A percentile compares a stretch with the other conserved stretches of the same genome.
Conservation (phyloP, 2,888 invertebrate genomes). For the Ctenicera cuprea region DNA sequence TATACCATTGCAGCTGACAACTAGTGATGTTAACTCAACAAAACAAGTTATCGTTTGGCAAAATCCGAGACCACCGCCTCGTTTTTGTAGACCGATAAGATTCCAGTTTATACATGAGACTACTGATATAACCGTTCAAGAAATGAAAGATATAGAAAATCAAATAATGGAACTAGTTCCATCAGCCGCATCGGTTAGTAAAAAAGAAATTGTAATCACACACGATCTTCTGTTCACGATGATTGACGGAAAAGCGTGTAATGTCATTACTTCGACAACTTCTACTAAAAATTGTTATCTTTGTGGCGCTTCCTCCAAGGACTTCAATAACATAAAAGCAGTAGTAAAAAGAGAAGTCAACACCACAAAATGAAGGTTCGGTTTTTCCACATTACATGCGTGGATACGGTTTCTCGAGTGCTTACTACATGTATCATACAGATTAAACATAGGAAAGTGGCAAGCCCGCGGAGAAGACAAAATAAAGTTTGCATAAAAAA, state of each 20-base stretch:
- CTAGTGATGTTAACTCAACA: constrained; percentile 4
- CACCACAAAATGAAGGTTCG: constrained; percentile 54
- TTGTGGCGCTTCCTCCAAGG: constrained; percentile 54
- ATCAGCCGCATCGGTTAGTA: background rate
- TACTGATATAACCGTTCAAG: constrained; percentile 34
- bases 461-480: background rate
- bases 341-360: constrained; percentile 40
- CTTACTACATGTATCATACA: constrained; percentile 62
- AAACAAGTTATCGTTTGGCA: constrained; percentile 12
- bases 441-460: constrained; percentile 58
- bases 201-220: constrained; percentile 43
- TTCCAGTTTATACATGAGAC: constrained; percentile 40
- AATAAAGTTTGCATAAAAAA: too few species aligned
- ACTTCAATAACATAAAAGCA: constrained; percentile 55
- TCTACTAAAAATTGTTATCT: constrained; percentile 56
- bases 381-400: constrained; percentile 61
- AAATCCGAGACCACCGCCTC: constrained; percentile 23
- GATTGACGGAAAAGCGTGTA: constrained; percentile 62
- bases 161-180: constrained; percentile 27
- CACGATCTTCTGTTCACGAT: constrained; percentile 60
- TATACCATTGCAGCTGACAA: constrained; percentile 1
- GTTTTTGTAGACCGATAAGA: constrained; percentile 11
- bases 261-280: constrained; percentile 51
- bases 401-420: constrained; percentile 65
- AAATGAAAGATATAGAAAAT: constrained; percentile 41